Evolutionary conservation across 1,140 invertebrate genomes (phyloP).

Genomic region (Drosophila rhopaloa): DNA sequence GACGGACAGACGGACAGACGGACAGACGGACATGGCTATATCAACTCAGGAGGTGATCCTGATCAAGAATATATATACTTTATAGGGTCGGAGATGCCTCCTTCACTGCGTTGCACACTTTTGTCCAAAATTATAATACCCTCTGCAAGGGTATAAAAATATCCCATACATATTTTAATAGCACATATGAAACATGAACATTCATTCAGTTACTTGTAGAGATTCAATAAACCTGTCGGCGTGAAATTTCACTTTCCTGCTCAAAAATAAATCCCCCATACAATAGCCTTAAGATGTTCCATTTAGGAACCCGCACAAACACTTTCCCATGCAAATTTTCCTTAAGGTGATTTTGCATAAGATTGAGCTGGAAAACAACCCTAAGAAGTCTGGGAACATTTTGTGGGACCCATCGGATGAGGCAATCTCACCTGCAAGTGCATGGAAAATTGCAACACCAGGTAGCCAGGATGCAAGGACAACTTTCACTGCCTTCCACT

Average conservation of each 20-base stretch:
- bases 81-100: no score
- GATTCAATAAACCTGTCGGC: conserved; percentile 50
- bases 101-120: no score
- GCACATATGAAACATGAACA: neutral
- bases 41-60: no score
- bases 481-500: conserved; percentile 72
- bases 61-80: no score
- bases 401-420: conserved; percentile 15
- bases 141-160: no score
- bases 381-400: conserved; percentile 63
- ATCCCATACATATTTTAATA: no score
- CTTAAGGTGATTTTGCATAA: conserved; percentile 78
- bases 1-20: no score
- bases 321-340: conserved; percentile 79
- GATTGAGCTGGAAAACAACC: conserved; percentile 51
- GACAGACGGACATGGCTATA: no score
- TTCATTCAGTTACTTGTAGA: neutral
- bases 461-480: conserved; percentile 35
- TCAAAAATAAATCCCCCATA: conserved; percentile 23
- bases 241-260: conserved; percentile 70
- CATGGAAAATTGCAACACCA: conserved; percentile 33
- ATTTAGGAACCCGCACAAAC: conserved; percentile 46
- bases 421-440: conserved; percentile 59
- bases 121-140: no score
- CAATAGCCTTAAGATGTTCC: neutral